phyloP scores from a whole-genome alignment of 2,888 invertebrate genomes.

The Cabera pusaria region DNA sequence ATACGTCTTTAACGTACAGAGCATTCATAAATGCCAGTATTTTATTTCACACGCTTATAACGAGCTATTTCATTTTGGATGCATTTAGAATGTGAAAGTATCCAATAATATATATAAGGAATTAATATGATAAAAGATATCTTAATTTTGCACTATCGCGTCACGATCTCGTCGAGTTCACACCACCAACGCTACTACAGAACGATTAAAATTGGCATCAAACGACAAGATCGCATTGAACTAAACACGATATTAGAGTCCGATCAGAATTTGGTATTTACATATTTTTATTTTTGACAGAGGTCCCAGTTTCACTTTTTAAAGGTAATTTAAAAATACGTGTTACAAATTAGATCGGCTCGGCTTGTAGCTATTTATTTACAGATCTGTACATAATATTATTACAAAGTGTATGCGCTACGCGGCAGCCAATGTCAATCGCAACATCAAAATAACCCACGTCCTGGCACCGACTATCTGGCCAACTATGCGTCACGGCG shows the following conservation, averaged over 20 bases:
- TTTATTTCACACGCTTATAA: too few species aligned
- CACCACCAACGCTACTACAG: too few species aligned
- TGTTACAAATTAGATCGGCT: slow-evolving; percentile 49
- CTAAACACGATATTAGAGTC: neutral
- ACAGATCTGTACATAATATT: slow-evolving; percentile 48
- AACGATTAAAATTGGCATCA: slow-evolving; percentile 9
- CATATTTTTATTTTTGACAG: slow-evolving; percentile 75
- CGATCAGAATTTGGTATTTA: slow-evolving; percentile 31
- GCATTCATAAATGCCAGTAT: slow-evolving; percentile 16
- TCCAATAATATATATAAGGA: too few species aligned
- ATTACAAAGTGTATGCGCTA: slow-evolving; percentile 61
- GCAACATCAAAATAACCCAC: slow-evolving; percentile 58
- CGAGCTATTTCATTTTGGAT: too few species aligned
- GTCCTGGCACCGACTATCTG: slow-evolving; percentile 55
- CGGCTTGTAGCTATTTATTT: slow-evolving; percentile 65
- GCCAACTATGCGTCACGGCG: slow-evolving; percentile 48
- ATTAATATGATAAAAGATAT: too few species aligned
- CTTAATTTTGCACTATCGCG: too few species aligned
- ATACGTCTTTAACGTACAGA: slow-evolving; percentile 9
- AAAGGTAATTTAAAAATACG: slow-evolving; percentile 77
- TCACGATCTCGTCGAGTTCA: too few species aligned
- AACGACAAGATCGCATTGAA: slow-evolving; percentile 1
- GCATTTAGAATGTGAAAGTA: slow-evolving; percentile 17
- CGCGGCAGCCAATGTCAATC: slow-evolving; percentile 57
- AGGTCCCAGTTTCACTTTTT: slow-evolving; percentile 78